Evolutionary conservation across 1,140 invertebrate species (phyloP).

Genomic region (Aphaenogaster floridana): DNA sequence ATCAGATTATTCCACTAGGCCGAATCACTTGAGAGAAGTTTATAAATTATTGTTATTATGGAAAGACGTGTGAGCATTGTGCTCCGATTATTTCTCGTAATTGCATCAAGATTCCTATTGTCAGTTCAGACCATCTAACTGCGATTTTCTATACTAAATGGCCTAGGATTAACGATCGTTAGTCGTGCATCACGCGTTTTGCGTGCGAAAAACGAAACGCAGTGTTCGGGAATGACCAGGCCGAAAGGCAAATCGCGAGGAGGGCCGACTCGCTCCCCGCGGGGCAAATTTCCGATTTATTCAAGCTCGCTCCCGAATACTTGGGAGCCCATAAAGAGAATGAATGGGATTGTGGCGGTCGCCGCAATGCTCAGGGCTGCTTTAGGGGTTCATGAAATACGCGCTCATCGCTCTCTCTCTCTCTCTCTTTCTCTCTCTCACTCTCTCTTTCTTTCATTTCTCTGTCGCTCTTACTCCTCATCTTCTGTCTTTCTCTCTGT

Average conservation of each 20-base stretch:
- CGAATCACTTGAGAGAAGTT: background rate
- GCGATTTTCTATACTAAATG: background rate
- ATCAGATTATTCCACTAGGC: slow-evolving; percentile 13
- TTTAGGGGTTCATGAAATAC: slow-evolving; percentile 85
- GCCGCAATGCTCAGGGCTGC: slow-evolving; percentile 79
- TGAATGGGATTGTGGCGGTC: slow-evolving; percentile 84
- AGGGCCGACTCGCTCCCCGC: slow-evolving; percentile 57
- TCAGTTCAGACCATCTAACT: background rate
- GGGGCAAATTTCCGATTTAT: slow-evolving; percentile 84
- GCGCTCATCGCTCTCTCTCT: slow-evolving; percentile 69
- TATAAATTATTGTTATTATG: slow-evolving; percentile 14
- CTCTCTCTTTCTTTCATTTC: slow-evolving; percentile 9
- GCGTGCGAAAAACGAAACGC: slow-evolving; percentile 4
- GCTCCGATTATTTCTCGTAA: background rate
- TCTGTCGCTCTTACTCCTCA: background rate
- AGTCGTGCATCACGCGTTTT: slow-evolving; percentile 36
- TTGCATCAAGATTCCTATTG: background rate
- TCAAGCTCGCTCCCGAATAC: slow-evolving; percentile 83
- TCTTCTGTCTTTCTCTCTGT: slow-evolving; percentile 64
- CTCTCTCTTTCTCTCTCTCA: slow-evolving; percentile 61
- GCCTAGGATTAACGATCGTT: slow-evolving; percentile 28
- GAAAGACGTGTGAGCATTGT: background rate
- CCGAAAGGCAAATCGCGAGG: slow-evolving; percentile 72
- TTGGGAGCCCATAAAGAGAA: slow-evolving; percentile 85
- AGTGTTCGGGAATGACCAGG: slow-evolving; percentile 65